Evolutionary conservation across 2,113 vertebrate species (phyloP).

Genomic region (Cyanoderma ruficeps): DNA sequence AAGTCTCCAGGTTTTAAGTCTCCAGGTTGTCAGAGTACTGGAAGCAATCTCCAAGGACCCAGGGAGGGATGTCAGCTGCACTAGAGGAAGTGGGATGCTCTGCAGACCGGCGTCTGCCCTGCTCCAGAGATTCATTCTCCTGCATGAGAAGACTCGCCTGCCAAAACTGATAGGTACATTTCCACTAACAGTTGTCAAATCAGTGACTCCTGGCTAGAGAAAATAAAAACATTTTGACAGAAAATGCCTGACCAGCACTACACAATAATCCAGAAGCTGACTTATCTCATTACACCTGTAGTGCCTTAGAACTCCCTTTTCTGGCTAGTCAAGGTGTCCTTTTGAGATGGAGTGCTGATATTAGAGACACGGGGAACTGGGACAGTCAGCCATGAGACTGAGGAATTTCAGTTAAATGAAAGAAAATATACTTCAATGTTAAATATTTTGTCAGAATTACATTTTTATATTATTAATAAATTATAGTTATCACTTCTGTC

Average conservation of each 20-base stretch:
- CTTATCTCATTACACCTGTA: neutral
- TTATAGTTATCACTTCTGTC: neutral
- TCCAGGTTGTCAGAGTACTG: neutral
- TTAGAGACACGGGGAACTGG: neutral
- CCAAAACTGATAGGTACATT: slow-evolving; percentile 31
- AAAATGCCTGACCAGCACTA: slow-evolving; percentile 19
- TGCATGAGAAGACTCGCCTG: neutral
- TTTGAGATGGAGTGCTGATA: neutral
- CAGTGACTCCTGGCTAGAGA: neutral
- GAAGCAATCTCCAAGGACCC: neutral
- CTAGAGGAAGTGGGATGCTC: neutral
- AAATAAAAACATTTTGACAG: slow-evolving; percentile 50
- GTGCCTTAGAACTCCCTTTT: neutral
- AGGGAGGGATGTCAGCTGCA: neutral
- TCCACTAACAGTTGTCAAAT: slow-evolving; percentile 42
- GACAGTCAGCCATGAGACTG: neutral
- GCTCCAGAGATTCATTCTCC: neutral
- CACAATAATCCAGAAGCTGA: slow-evolving; percentile 22
- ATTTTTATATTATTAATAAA: neutral
- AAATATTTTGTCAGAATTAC: neutral
- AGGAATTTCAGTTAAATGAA: neutral
- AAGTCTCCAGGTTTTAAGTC: neutral
- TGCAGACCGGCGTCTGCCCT: neutral
- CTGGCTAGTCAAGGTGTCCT: neutral
- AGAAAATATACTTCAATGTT: neutral